Percentiles rank a stretch among this genome's conserved stretches.
Evolutionary conservation across 2,888 invertebrate genomes (phyloP).

Genomic region (Hirtodrosophila trivittata): DNA sequence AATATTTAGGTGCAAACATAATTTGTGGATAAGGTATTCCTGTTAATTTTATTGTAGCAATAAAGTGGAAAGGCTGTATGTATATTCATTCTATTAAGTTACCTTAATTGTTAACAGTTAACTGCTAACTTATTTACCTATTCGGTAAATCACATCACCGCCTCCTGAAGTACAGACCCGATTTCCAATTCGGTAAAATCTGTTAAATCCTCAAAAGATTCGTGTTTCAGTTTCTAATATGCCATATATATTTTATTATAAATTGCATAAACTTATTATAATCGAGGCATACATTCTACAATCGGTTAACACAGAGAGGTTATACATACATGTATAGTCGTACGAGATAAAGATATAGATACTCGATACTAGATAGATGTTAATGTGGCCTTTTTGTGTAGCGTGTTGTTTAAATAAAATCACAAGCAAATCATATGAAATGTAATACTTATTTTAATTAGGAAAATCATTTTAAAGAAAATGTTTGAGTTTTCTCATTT

Average conservation of each 20-base stretch:
- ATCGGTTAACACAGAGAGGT: conserved; percentile 39
- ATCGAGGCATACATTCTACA: conserved; percentile 16
- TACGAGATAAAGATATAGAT: no score
- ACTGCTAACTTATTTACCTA: no score
- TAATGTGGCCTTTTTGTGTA: conserved; percentile 7
- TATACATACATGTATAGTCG: conserved; percentile 9
- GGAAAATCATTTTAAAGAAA: conserved; percentile 40
- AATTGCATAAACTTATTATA: conserved; percentile 49
- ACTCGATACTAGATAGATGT: conserved; percentile 2
- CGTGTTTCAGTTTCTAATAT: conserved; percentile 9
- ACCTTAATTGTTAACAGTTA: no score
- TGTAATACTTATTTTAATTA: conserved; percentile 66
- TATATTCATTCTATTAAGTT: no score
- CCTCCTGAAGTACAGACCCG: no score
- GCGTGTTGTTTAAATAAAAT: conserved; percentile 40
- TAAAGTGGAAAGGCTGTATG: no score
- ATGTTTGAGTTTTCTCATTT: conserved; percentile 14
- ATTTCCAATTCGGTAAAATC: no score
- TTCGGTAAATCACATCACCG: no score
- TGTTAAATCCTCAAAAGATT: not conserved
- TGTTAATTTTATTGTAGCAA: no score
- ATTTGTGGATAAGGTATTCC: no score
- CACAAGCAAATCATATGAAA: conserved; percentile 59
- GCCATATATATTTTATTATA: conserved; percentile 39
- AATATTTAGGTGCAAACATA: no score